Base-by-base conservation (phyloP, 2,797 vertebrate species). In the Eurystomus glaucurus region DNA sequence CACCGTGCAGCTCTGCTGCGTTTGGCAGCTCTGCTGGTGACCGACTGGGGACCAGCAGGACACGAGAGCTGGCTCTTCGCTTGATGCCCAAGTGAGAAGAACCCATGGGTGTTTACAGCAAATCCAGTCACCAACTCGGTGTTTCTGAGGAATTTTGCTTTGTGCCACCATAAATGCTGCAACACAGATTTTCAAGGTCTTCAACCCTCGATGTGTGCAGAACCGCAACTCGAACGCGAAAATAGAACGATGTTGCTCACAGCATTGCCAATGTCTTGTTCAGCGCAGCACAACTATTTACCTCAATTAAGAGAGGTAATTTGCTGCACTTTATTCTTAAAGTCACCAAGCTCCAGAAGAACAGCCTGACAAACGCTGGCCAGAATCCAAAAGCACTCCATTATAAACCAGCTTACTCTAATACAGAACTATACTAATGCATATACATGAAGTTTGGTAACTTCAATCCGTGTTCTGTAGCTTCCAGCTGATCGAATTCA, bases 221-320 rank as follows among this genome's bases (percentile, higher is more conserved):
- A 95, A 62, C 37, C 14, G 45, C 93, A 87, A n/a, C 61, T 60
- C 54, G 37, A 90, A 88, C 72, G 45, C 35, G 83, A 70, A 78
- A 94, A 68, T 37, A 76, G 69, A 95, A 78, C 1, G 6, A n/a
- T 45, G 46, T 54, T 88, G 95, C 94, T 75, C 82, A 61, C 65
- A 19, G 95, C 88, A 88, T 37, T 52, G 77, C 90, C 72, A 92
- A 83, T 18, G 26, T 69, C 90, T 93, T 84, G 78, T 96, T 97
- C 84, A 97, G 91, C 46, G 39, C 52, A 46, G 89, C 91, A 96
- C 94, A 96, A 89, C 86, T 75, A 95, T 97, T 96, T 97, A 96
- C 97, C 85, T 97, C 97, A 91, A 96, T 97, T 98, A 97, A 97
- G 77, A 50, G 17, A 58, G 95, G 91, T 88, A 85, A 96, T 97